Evolutionary conservation across 2,113 vertebrate genomes (phyloP).

Genomic region (Upupa epops): DNA sequence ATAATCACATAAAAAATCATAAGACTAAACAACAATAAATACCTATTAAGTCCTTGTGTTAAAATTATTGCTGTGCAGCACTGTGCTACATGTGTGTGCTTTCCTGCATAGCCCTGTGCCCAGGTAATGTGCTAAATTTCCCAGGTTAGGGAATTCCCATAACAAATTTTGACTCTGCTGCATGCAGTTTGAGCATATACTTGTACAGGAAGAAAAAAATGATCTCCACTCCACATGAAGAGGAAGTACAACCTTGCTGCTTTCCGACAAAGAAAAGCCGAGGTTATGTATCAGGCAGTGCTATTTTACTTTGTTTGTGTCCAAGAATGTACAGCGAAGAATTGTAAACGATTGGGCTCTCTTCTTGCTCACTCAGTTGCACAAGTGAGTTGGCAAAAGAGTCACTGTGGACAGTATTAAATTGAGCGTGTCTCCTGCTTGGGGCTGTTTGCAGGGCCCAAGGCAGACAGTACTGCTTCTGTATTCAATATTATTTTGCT

Average conservation of each 20-base stretch:
- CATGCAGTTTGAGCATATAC: neutral
- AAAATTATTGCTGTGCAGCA: neutral
- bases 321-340: neutral
- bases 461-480: neutral
- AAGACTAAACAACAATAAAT: neutral
- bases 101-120: neutral
- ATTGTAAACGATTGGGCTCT: neutral
- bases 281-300: neutral
- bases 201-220: neutral
- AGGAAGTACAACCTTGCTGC: neutral
- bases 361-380: neutral
- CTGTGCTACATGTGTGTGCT: neutral
- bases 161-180: neutral
- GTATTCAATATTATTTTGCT: neutral
- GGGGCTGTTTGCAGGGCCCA: neutral
- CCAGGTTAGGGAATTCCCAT: neutral
- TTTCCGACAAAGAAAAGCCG: neutral
- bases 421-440: neutral
- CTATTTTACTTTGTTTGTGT: neutral
- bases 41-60: neutral
- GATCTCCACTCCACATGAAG: accelerated
- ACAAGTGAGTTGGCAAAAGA: neutral
- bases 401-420: neutral
- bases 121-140: neutral
- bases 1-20: neutral